phyloP scores from a whole-genome alignment of 2,797 vertebrate species.

The Galaxias olidus region DNA sequence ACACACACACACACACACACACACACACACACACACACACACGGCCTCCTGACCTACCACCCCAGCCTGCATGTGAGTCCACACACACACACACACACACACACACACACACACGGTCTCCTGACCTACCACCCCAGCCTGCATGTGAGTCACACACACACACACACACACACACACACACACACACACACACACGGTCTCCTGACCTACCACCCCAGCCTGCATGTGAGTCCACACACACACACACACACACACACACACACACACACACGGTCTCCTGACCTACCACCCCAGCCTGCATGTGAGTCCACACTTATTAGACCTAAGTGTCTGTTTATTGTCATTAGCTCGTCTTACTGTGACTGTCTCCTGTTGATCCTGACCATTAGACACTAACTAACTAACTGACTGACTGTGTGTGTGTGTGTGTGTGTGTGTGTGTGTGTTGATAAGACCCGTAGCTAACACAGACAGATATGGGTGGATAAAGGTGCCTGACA shows the following conservation, averaged over 20 bases:
- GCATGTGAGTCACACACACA: too few species aligned
- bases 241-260: slow-evolving; percentile 1
- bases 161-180: slow-evolving; percentile 13
- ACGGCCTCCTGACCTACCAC: slow-evolving; percentile 95
- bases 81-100: slow-evolving; percentile 8
- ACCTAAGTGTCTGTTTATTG: too few species aligned
- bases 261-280: too few species aligned
- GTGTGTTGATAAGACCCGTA: slow-evolving; percentile 5
- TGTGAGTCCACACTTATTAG: too few species aligned
- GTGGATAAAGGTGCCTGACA: background rate
- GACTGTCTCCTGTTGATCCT: too few species aligned
- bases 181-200: too few species aligned
- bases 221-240: slow-evolving; percentile 82
- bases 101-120: background rate
- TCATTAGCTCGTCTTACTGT: too few species aligned
- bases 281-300: too few species aligned
- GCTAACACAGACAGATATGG: slow-evolving; percentile 1
- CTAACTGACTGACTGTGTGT: too few species aligned
- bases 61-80: slow-evolving; percentile 92
- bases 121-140: too few species aligned
- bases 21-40: too few species aligned
- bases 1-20: slow-evolving; percentile 12
- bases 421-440: slow-evolving; percentile 25
- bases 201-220: slow-evolving; percentile 95
- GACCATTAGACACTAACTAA: too few species aligned